phyloP scores from a whole-genome alignment of 2,113 vertebrate genomes.

The Odontesthes bonariensis region DNA sequence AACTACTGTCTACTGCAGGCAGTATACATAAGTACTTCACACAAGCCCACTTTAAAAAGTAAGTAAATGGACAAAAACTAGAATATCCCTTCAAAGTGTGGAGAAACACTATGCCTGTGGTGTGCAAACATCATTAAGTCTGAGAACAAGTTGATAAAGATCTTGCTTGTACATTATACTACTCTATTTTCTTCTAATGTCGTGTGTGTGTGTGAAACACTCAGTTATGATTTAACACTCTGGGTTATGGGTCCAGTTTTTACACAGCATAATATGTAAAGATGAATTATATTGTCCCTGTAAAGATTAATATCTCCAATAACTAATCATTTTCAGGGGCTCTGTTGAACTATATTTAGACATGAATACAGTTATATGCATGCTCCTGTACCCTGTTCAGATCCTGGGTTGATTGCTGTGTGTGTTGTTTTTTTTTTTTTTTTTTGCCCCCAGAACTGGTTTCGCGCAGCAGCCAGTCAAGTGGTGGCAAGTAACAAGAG shows the following conservation, averaged over 20 bases:
- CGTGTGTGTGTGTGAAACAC: background rate
- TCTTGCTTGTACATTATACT: background rate
- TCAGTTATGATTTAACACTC: background rate
- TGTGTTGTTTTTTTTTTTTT: slow-evolving; percentile 2
- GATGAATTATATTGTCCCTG: too few relatives aligned
- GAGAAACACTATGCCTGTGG: background rate
- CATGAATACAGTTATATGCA: background rate
- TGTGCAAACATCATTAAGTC: slow-evolving; percentile 5
- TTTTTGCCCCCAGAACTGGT: slow-evolving; percentile 90
- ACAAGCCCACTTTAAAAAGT: too few relatives aligned
- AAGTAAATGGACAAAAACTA: too few relatives aligned
- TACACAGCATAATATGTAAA: too few relatives aligned
- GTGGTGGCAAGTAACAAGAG: slow-evolving; percentile 84
- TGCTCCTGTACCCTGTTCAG: background rate
- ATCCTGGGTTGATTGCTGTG: background rate
- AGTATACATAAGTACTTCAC: too few relatives aligned
- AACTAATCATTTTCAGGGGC: too few relatives aligned
- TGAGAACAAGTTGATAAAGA: background rate
- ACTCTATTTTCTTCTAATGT: background rate
- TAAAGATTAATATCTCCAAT: too few relatives aligned
- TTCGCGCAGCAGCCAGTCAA: slow-evolving; percentile 89
- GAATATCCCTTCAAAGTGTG: too few relatives aligned
- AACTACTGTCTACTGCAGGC: too few relatives aligned
- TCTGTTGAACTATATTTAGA: background rate
- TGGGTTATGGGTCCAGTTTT: too few relatives aligned